These are phyloP conservation scores for Archips xylosteana DNA, from an alignment of 2,888 invertebrate genomes.

Conservation along the genomic window DNA sequence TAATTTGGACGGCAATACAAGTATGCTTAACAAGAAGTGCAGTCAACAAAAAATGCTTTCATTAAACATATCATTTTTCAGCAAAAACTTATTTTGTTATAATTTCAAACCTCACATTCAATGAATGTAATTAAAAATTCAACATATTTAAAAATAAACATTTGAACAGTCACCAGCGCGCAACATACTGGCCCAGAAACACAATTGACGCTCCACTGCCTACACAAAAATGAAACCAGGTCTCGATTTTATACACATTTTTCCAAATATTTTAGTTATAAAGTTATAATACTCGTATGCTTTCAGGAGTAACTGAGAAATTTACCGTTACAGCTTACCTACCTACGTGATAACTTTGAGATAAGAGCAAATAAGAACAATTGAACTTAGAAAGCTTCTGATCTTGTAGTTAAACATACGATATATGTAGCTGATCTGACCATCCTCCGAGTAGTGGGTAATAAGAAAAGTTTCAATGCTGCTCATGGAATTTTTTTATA, in stretches of 20 bases:
- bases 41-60: too few species aligned
- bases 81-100: too few species aligned
- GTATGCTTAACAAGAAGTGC: too few species aligned
- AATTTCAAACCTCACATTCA: too few species aligned
- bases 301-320: constrained; percentile 8
- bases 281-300: not conserved
- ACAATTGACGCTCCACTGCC: constrained; percentile 12
- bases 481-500: not conserved
- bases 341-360: constrained; percentile 52
- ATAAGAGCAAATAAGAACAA: constrained; percentile 47
- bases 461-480: not conserved
- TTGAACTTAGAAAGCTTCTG: constrained; percentile 30
- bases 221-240: constrained; percentile 5
- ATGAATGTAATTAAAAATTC: too few species aligned
- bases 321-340: constrained; percentile 22
- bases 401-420: constrained; percentile 4
- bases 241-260: constrained; percentile 1
- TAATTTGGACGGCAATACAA: too few species aligned
- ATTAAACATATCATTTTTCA: too few species aligned
- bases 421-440: not conserved
- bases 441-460: not conserved
- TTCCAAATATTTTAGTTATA: not conserved
- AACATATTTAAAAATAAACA: too few species aligned
- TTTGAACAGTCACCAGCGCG: not conserved
- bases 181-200: not conserved